Evolutionary conservation across 1,140 invertebrate species (phyloP), one percentile per base, ranked within the genome.

Genomic region (Drosophila burlai): DNA sequence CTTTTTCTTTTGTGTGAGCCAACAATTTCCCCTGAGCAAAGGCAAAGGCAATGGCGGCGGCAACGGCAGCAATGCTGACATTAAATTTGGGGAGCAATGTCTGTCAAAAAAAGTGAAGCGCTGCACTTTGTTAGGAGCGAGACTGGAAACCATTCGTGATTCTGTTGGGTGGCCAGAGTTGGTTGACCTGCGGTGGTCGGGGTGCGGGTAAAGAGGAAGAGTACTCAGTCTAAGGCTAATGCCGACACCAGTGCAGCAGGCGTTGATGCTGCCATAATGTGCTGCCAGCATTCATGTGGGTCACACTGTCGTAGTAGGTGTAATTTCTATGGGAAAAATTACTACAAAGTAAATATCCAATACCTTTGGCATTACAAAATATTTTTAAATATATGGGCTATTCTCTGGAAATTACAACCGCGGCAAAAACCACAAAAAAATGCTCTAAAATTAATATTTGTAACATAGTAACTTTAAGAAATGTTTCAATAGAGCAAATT

Each of bases 21-120:
- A 78, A 83, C 81, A 61, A 84, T 84, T 89, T 89, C 81, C 81
- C 81, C 62, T 63, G 84, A 84, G 81, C 46, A 57, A 57, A 40
- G 31, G 50, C 68, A 68, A 58, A 49, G 64, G 50, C 68, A 67
- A 57, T 34, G 63, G 77, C 50, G 46, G n/a, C 29, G 64, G 59
- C 65, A 76, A 75, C 59, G 69, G 67, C 63, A 63, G 36, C 54
- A 42, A 31, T 40, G 81, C 78, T 87, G 85, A 87, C 84, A 89
- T 89, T 84, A 89, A 81, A 84, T 87, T 87, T 78, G 55, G 84
- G 80, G 66, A 89, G 84, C 73, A 74, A 67, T 81, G 85, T 84
- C 85, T 90, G 68, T 81, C 85, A 89, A 75, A 84, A 85, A 80
- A 67, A 65, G 55, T 73, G 65, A 82, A 87, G 75, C 76, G 67